phyloP scores from a whole-genome alignment of 2,797 vertebrate genomes.

The Crenichthys baileyi region DNA sequence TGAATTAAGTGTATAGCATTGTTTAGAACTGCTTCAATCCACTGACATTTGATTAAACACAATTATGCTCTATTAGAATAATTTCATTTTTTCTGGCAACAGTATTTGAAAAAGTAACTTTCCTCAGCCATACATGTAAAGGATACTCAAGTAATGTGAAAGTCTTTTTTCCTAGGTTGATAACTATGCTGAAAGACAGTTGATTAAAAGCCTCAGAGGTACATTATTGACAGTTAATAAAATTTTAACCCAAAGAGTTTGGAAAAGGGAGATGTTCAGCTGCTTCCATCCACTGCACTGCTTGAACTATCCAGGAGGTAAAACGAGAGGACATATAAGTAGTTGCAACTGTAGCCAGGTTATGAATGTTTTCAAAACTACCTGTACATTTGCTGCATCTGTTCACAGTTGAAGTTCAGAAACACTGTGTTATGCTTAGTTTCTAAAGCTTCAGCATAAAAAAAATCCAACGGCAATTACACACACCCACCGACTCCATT shows the following conservation, averaged over 20 bases:
- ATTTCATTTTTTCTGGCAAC: not conserved
- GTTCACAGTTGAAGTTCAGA: not conserved
- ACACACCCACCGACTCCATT: constrained; percentile 11
- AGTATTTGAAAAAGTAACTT: not conserved
- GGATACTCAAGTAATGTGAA: not conserved
- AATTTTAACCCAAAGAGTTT: not conserved
- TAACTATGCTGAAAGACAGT: not conserved
- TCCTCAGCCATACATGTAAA: not conserved
- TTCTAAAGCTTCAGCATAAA: not conserved
- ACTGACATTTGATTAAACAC: not conserved
- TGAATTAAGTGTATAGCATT: not conserved
- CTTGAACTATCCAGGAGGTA: not conserved
- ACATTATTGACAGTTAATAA: not conserved
- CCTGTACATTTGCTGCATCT: not conserved
- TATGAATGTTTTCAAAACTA: not conserved
- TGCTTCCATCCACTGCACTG: not conserved
- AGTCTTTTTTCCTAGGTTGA: not conserved
- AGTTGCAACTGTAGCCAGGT: not conserved
- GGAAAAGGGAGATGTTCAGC: not conserved
- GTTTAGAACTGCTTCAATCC: not conserved
- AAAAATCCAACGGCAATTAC: constrained; percentile 7
- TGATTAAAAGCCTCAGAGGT: not conserved
- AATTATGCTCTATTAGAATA: not conserved
- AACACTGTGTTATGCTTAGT: not conserved
- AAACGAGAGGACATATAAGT: not conserved